phyloP scores from a whole-genome alignment of 2,113 vertebrate species.

The Amazona guildingii region DNA sequence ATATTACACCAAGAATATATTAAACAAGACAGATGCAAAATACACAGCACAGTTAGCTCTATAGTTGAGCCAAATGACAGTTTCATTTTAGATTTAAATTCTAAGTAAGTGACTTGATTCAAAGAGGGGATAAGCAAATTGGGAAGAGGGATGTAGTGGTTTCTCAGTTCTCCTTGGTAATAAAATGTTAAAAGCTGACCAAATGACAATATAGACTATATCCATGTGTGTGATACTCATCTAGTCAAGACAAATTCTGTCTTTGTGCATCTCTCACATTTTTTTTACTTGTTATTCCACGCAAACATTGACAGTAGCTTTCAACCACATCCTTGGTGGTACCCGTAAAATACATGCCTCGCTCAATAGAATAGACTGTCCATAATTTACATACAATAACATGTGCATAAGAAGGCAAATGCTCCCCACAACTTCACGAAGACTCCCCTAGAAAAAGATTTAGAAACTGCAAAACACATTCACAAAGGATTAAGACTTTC shows the following conservation, averaged over 20 bases:
- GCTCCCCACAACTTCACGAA: background rate
- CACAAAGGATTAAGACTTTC: background rate
- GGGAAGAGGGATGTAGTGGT: background rate
- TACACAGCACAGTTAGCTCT: background rate
- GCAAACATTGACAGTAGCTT: background rate
- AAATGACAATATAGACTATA: background rate
- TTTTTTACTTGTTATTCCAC: background rate
- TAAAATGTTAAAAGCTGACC: background rate
- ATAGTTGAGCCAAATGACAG: background rate
- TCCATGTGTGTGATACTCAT: rapidly evolving
- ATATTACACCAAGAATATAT: background rate
- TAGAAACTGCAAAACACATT: background rate
- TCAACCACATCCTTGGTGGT: background rate
- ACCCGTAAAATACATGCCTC: background rate
- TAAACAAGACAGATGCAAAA: background rate
- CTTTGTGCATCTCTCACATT: background rate
- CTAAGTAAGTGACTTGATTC: background rate
- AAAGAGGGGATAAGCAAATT: background rate
- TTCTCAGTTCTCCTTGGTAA: background rate
- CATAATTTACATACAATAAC: background rate
- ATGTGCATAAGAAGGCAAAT: background rate
- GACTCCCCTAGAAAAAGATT: background rate
- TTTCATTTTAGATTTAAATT: conserved; percentile 1
- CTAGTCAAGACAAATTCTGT: background rate
- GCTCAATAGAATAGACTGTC: background rate